Evolutionary conservation across 2,797 vertebrate genomes (phyloP).

Genomic region (Rhinoraja longicauda): DNA sequence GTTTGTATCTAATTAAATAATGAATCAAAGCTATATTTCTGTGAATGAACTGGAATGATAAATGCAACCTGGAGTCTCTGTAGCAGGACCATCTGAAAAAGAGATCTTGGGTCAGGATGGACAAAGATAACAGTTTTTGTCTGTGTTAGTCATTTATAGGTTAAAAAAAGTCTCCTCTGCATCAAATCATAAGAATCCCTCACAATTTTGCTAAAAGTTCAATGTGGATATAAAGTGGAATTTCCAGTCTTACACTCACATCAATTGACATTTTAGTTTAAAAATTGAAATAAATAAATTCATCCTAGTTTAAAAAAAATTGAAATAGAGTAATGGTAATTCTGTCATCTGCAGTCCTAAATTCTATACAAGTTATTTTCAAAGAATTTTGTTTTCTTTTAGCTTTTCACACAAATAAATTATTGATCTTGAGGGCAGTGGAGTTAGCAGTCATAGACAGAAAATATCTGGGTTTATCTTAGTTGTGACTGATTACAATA

Average conservation of each 20-base stretch:
- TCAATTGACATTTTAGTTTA: neutral
- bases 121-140: neutral
- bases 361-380: neutral
- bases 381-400: neutral
- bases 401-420: conserved; percentile 9
- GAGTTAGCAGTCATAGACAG: conserved; percentile 14
- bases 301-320: neutral
- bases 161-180: neutral
- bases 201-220: neutral
- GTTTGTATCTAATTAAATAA: conserved; percentile 1
- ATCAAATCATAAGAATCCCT: neutral
- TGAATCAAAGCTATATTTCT: neutral
- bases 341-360: neutral
- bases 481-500: conserved; percentile 19
- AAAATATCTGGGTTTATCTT: conserved; percentile 27
- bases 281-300: too few species aligned
- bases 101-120: neutral
- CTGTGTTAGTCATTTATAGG: neutral
- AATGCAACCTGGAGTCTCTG: neutral
- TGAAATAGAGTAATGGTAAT: neutral
- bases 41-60: neutral
- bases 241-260: neutral
- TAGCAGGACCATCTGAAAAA: neutral
- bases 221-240: neutral
- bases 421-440: conserved; percentile 8